Conservation (phyloP, 2,113 vertebrate genomes). For the Sardina pilchardus region DNA sequence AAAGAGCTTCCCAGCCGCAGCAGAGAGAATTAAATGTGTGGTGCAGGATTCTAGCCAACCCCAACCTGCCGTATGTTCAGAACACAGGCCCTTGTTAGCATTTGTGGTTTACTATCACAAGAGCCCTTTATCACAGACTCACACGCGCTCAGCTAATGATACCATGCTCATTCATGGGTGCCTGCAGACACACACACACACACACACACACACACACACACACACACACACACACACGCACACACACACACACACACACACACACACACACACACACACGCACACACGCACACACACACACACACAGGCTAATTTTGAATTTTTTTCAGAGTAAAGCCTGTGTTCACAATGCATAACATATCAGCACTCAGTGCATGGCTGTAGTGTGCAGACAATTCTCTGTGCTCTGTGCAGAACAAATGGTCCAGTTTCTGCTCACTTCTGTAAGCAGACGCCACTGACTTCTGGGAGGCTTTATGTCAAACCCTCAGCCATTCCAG, state of each 20-base stretch:
- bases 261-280: neutral
- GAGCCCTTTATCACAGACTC: neutral
- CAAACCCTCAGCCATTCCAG: conserved; percentile 19
- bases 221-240: neutral
- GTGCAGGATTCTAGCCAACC: neutral
- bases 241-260: neutral
- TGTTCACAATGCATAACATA: conserved; percentile 40
- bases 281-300: neutral
- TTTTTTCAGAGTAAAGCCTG: conserved; percentile 12
- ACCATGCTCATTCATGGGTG: neutral
- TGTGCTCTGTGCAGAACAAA: conserved; percentile 8
- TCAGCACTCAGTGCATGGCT: conserved; percentile 44
- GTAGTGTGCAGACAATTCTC: conserved; percentile 22
- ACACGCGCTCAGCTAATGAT: neutral
- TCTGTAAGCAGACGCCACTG: neutral
- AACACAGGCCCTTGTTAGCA: neutral
- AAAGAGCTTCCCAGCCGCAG: conserved; percentile 31
- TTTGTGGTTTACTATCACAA: neutral
- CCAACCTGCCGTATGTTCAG: conserved; percentile 16
- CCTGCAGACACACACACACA: neutral
- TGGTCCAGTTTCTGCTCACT: conserved; percentile 36
- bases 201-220: neutral
- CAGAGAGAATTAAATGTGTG: neutral
- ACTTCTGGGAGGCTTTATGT: conserved; percentile 6
- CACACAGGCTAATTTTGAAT: neutral